Percentiles rank a stretch among this genome's conserved stretches.
phyloP scores from a whole-genome alignment of 2,797 vertebrate genomes.

The Typhlichthys subterraneus region DNA sequence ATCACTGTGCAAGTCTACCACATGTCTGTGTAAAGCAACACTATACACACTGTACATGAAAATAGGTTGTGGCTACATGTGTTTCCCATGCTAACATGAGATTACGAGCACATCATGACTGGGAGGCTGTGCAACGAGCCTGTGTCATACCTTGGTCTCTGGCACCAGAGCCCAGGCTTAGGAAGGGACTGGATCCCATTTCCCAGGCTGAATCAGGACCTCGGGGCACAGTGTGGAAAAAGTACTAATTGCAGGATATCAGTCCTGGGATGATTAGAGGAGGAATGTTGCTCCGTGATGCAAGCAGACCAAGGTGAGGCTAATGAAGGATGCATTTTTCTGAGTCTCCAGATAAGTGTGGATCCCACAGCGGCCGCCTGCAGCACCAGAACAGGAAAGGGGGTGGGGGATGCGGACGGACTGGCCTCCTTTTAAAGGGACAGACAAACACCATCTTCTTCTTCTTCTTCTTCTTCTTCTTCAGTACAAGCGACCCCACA shows the following conservation, averaged over 20 bases:
- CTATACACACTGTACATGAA: constrained; percentile 37
- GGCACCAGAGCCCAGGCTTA: constrained; percentile 67
- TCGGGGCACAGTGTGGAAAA: constrained; percentile 85
- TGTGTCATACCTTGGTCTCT: constrained; percentile 47
- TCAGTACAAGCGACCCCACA: too few species aligned
- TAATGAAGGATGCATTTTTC: constrained; percentile 73
- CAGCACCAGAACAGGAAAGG: constrained; percentile 15
- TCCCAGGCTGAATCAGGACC: constrained; percentile 86
- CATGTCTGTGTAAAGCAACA: constrained; percentile 40
- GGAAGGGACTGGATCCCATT: constrained; percentile 82
- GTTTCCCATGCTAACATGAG: constrained; percentile 70
- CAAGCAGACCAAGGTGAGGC: constrained; percentile 86
- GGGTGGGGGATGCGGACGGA: neutral
- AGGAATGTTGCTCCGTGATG: constrained; percentile 93
- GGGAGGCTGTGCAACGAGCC: constrained; percentile 50
- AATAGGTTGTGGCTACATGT: constrained; percentile 54
- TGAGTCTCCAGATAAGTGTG: constrained; percentile 54
- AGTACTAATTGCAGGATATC: constrained; percentile 95
- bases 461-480: too few species aligned
- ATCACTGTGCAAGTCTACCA: constrained; percentile 29
- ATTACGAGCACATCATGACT: constrained; percentile 71
- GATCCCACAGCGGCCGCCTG: constrained; percentile 45
- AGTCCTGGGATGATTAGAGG: constrained; percentile 93
- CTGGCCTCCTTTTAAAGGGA: constrained; percentile 12
- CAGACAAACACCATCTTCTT: neutral